A percentile compares a stretch with the other conserved stretches of the same genome.
Evolutionary conservation across 2,888 invertebrate species (phyloP).

Genomic region (Ectemnius cavifrons): DNA sequence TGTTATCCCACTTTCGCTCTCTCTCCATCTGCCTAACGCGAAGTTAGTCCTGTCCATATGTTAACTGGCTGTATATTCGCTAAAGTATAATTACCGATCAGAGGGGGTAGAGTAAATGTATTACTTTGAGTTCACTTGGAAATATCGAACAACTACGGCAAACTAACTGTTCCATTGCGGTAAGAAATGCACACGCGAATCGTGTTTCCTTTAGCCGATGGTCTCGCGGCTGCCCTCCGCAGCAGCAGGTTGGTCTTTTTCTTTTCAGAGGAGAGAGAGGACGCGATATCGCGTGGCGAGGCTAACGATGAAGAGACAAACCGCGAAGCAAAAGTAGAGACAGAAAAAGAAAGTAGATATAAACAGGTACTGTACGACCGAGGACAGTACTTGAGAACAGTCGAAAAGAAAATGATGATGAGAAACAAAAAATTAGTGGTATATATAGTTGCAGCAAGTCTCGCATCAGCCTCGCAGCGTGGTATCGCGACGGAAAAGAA

Average conservation of each 20-base stretch:
- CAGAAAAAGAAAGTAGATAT: neutral
- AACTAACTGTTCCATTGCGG: constrained; percentile 10
- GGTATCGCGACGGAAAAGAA: constrained; percentile 38
- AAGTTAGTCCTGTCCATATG: neutral
- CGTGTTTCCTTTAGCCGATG: constrained; percentile 45
- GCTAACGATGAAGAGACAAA: constrained; percentile 52
- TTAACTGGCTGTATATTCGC: neutral
- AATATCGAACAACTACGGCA: neutral
- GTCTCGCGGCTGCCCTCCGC: constrained; percentile 43
- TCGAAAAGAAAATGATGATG: neutral
- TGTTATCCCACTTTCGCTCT: neutral
- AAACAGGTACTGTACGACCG: constrained; percentile 6
- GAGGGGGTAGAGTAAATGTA: neutral
- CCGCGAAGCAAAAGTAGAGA: constrained; percentile 23
- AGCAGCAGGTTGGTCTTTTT: constrained; percentile 41
- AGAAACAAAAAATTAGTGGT: neutral
- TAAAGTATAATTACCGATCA: constrained; percentile 4
- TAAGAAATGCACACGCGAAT: constrained; percentile 38
- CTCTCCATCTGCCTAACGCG: constrained; percentile 21
- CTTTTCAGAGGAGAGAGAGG: constrained; percentile 72
- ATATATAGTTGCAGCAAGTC: constrained; percentile 15
- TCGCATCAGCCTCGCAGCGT: constrained; percentile 49
- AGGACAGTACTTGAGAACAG: constrained; percentile 1
- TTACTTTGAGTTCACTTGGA: constrained; percentile 14
- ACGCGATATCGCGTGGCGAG: constrained; percentile 64